Evolutionary conservation across 2,888 invertebrate species (phyloP).

Genomic region (Polydrusus tereticollis): DNA sequence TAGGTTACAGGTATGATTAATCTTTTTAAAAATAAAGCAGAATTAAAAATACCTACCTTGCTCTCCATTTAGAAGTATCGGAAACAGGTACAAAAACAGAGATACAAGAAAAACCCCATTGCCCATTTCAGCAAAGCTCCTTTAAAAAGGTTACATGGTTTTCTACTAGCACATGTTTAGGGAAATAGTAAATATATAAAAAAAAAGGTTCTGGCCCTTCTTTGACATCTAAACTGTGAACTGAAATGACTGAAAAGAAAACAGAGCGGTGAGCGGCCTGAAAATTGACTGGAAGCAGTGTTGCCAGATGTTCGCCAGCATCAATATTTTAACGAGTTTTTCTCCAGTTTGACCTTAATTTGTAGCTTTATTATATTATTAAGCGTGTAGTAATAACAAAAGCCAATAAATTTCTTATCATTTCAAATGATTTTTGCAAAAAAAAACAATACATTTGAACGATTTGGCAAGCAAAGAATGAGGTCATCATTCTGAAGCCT

Average conservation of each 20-base stretch:
- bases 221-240: slow-evolving; percentile 44
- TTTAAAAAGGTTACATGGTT: slow-evolving; percentile 32
- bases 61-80: slow-evolving; percentile 40
- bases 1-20: slow-evolving; percentile 22
- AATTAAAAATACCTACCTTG: slow-evolving; percentile 40
- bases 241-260: slow-evolving; percentile 48
- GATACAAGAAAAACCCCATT: slow-evolving; percentile 24
- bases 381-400: no score
- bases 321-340: background rate
- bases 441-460: background rate
- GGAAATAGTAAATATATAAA: slow-evolving; percentile 38
- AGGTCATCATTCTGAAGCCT: slow-evolving; percentile 27
- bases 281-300: slow-evolving; percentile 43
- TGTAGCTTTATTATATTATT: no score
- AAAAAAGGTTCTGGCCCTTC: slow-evolving; percentile 38
- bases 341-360: background rate
- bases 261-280: slow-evolving; percentile 38
- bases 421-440: background rate
- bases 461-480: slow-evolving; percentile 12
- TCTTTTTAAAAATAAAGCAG: slow-evolving; percentile 38
- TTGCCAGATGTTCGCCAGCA: slow-evolving; percentile 21
- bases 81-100: slow-evolving; percentile 36
- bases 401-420: background rate
- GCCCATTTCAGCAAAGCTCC: slow-evolving; percentile 40
- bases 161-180: slow-evolving; percentile 36